These are phyloP conservation scores for Agapornis roseicollis DNA, from an alignment of 2,113 vertebrate species.

Conservation along the genomic window DNA sequence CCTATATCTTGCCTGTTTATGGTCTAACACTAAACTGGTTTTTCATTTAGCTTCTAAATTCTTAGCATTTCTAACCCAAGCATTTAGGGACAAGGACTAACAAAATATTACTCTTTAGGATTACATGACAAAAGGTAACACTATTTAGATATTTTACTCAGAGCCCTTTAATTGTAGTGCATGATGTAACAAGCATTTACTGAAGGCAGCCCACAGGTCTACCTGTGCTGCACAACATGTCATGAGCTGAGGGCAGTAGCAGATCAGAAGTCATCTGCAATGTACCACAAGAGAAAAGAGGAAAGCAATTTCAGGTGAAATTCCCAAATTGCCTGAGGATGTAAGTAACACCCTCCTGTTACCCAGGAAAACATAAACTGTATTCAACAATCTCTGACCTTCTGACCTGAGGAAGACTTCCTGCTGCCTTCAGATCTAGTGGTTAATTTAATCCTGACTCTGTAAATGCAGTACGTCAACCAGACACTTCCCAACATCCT, in stretches of 20 bases:
- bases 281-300: background rate
- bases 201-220: background rate
- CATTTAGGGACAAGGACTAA: background rate
- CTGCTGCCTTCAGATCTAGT: background rate
- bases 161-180: background rate
- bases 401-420: background rate
- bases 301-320: background rate
- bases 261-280: background rate
- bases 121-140: background rate
- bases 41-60: background rate
- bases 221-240: background rate
- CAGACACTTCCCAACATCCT: background rate
- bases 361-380: background rate
- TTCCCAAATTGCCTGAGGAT: background rate
- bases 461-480: background rate
- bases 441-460: constrained; percentile 36
- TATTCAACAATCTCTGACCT: background rate
- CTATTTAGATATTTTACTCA: background rate
- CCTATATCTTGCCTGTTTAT: background rate
- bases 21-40: background rate
- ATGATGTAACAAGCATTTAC: background rate
- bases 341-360: background rate
- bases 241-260: background rate
- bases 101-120: background rate
- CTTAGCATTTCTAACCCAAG: background rate